These are phyloP conservation scores for Myiothlypis chrysogaster DNA, from an alignment of 2,797 vertebrate genomes.

Conservation along the genomic window DNA sequence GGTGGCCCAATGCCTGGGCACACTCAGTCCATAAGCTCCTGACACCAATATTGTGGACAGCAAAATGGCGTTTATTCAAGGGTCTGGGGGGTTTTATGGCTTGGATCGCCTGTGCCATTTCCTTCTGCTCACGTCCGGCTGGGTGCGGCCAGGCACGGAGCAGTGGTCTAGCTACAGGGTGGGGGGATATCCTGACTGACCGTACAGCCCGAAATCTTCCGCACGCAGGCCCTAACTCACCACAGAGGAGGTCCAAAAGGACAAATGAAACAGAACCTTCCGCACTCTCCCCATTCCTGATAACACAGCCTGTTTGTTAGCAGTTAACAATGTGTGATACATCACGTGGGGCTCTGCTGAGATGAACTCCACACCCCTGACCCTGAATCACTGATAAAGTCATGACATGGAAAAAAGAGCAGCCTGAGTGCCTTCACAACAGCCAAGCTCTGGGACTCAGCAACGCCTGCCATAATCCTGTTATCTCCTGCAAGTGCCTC, in stretches of 20 bases:
- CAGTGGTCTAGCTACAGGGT: too few species aligned
- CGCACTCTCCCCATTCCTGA: neutral
- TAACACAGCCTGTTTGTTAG: neutral
- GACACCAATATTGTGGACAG: too few species aligned
- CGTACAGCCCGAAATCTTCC: too few species aligned
- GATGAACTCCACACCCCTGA: neutral
- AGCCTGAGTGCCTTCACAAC: neutral
- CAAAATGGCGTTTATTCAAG: too few species aligned
- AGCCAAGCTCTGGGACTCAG: neutral
- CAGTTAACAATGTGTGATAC: neutral
- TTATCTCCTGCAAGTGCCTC: neutral
- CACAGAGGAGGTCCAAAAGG: neutral
- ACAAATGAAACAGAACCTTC: neutral
- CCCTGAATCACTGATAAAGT: constrained; percentile 14
- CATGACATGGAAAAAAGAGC: neutral
- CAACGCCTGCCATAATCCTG: neutral
- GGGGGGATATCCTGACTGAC: too few species aligned
- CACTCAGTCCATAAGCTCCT: too few species aligned
- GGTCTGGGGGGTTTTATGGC: too few species aligned
- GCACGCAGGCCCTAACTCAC: too few species aligned
- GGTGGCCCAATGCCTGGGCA: too few species aligned
- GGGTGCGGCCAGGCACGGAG: too few species aligned
- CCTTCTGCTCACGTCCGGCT: too few species aligned
- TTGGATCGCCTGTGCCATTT: too few species aligned
- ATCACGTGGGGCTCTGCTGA: neutral